A percentile compares a stretch with the other conserved stretches of the same genome.
These are phyloP conservation scores for Ophioderma brevispina DNA, from an alignment of 35 echinoderm and acorn worm species.

Conservation along the genomic window DNA sequence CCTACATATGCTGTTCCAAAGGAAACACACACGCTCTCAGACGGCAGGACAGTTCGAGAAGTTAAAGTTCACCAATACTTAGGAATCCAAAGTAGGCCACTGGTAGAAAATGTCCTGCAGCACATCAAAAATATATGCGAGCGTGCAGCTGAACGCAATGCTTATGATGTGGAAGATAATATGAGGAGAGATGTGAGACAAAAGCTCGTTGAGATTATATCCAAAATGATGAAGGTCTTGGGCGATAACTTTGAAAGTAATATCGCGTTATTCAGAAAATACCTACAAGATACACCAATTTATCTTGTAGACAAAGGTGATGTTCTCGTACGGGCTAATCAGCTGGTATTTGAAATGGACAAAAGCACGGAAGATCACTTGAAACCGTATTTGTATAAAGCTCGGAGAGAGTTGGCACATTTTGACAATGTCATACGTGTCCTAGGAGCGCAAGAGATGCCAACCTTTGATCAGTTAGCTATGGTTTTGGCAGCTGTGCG, in stretches of 20 bases:
- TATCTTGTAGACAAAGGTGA: neutral
- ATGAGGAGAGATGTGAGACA: neutral
- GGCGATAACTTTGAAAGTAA: neutral
- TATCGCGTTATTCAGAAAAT: neutral
- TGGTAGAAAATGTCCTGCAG: neutral
- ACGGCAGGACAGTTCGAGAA: neutral
- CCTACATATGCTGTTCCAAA: neutral
- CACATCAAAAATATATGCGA: neutral
- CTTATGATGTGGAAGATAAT: neutral
- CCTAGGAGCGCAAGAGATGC: neutral
- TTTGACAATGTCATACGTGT: neutral
- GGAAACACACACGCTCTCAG: neutral
- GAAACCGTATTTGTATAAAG: conserved; percentile 3
- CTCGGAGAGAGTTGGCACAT: neutral
- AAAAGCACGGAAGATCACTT: neutral
- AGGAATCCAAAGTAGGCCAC: neutral
- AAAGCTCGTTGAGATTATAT: neutral
- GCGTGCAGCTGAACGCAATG: neutral
- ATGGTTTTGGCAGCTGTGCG: neutral
- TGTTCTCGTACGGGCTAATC: conserved; percentile 1
- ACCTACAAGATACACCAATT: neutral
- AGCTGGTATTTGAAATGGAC: neutral
- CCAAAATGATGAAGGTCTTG: neutral
- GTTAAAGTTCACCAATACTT: neutral
- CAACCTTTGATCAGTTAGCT: neutral